Evolutionary conservation across 1,140 invertebrate genomes (phyloP).

Genomic region (Drosophila malerkotliana): DNA sequence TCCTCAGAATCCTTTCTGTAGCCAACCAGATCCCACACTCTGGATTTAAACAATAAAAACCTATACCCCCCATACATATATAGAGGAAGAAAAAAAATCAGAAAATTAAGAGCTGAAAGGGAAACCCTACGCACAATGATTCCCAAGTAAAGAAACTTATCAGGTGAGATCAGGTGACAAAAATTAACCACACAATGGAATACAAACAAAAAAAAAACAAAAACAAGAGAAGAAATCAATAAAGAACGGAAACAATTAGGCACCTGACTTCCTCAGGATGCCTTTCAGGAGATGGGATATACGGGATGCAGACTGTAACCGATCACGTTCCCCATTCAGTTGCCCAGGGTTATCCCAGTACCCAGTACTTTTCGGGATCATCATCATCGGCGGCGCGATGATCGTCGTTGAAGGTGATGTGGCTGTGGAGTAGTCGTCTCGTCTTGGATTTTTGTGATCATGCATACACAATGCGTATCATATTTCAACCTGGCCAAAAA

Average conservation of each 20-base stretch:
- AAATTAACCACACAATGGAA: constrained; percentile 63
- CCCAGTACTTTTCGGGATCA: not conserved
- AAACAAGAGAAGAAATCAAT: constrained; percentile 54
- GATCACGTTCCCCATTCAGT: constrained; percentile 56
- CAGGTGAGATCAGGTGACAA: constrained; percentile 75
- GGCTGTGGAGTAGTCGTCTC: constrained; percentile 20
- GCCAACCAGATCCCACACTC: constrained; percentile 22
- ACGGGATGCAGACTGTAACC: constrained; percentile 60
- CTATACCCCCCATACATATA: too few species aligned
- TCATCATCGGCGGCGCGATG: not conserved
- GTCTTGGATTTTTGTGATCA: constrained; percentile 48
- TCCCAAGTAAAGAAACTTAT: constrained; percentile 57
- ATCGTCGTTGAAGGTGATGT: constrained; percentile 23
- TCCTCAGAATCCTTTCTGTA: constrained; percentile 28
- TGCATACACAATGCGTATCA: constrained; percentile 80
- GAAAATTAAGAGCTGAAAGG: constrained; percentile 5
- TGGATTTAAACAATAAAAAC: not conserved
- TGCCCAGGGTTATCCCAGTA: constrained; percentile 5
- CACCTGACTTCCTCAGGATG: constrained; percentile 82
- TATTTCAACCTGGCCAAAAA: constrained; percentile 56
- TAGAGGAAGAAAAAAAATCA: not conserved
- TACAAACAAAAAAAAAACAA: not conserved
- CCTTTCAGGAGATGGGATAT: constrained; percentile 22
- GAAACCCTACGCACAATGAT: constrained; percentile 67
- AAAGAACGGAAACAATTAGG: constrained; percentile 77